phyloP scores from a whole-genome alignment of 2,888 invertebrate species.

The Synergus gifuensis region DNA sequence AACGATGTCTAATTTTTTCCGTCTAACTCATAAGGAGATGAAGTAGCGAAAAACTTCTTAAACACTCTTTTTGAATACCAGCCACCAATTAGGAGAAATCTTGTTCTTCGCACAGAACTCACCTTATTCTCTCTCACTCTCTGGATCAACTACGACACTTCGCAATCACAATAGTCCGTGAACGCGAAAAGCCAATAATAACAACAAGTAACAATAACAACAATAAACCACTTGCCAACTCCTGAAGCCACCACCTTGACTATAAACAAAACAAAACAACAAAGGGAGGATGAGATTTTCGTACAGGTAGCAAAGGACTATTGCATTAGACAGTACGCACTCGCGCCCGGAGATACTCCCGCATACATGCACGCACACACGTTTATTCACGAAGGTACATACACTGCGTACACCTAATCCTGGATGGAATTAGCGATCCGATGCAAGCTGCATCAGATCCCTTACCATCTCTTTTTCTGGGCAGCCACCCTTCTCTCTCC shows the following conservation, averaged over 20 bases:
- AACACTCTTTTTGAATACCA: neutral
- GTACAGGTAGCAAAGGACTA: neutral
- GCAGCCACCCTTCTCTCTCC: constrained; percentile 45
- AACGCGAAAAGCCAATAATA: constrained; percentile 1
- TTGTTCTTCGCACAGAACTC: neutral
- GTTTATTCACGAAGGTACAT: constrained; percentile 42
- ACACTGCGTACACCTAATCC: constrained; percentile 60
- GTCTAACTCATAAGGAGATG: too few species aligned
- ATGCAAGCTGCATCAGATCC: constrained; percentile 41
- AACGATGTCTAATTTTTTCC: too few species aligned
- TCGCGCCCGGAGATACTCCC: constrained; percentile 17
- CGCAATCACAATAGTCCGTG: constrained; percentile 12
- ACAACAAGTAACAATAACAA: constrained; percentile 5
- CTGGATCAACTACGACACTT: neutral
- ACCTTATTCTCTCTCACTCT: constrained; percentile 26
- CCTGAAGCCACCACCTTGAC: constrained; percentile 13
- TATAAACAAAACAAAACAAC: constrained; percentile 18
- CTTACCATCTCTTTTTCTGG: constrained; percentile 46
- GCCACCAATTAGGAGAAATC: neutral
- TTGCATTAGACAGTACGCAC: constrained; percentile 16
- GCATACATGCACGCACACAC: constrained; percentile 29
- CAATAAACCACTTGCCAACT: constrained; percentile 8
- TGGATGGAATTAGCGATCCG: constrained; percentile 56
- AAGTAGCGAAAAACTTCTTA: neutral
- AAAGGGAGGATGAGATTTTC: constrained; percentile 12